Evolutionary conservation across 2,113 vertebrate genomes (phyloP).

Genomic region (Regulus satrapa): DNA sequence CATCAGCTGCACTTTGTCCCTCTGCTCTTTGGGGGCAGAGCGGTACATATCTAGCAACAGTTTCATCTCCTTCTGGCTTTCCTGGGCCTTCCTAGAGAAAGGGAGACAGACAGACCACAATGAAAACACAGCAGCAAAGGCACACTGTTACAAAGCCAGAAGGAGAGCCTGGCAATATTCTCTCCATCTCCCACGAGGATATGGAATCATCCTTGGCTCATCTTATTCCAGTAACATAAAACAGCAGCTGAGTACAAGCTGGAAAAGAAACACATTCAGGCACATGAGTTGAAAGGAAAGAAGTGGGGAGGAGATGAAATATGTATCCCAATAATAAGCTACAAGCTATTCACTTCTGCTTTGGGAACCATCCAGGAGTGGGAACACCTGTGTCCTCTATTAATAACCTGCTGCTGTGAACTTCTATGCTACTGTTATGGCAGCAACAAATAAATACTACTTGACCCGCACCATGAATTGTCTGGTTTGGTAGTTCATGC

Average conservation of each 20-base stretch:
- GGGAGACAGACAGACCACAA: neutral
- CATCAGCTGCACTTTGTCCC: slow-evolving; percentile 98
- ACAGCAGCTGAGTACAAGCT: neutral
- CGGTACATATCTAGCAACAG: slow-evolving; percentile 95
- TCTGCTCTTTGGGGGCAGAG: slow-evolving; percentile 95
- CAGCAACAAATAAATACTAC: neutral
- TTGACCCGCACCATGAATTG: neutral
- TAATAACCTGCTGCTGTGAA: neutral
- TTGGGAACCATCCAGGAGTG: neutral
- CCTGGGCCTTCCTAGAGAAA: slow-evolving; percentile 87
- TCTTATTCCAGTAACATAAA: neutral
- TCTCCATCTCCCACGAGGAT: accelerated
- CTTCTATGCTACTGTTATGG: neutral
- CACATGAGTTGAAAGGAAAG: neutral
- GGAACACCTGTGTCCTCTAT: neutral
- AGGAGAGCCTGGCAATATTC: neutral
- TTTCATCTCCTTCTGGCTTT: slow-evolving; percentile 97
- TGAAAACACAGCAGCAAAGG: neutral
- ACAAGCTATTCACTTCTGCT: neutral
- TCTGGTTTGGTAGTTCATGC: neutral
- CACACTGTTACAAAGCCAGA: neutral
- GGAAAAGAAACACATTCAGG: neutral
- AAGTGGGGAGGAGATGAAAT: neutral
- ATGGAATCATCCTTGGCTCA: neutral
- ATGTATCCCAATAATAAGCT: neutral